Base-by-base conservation (phyloP, 2,113 vertebrate species). In the Eudyptes chrysolophus region DNA sequence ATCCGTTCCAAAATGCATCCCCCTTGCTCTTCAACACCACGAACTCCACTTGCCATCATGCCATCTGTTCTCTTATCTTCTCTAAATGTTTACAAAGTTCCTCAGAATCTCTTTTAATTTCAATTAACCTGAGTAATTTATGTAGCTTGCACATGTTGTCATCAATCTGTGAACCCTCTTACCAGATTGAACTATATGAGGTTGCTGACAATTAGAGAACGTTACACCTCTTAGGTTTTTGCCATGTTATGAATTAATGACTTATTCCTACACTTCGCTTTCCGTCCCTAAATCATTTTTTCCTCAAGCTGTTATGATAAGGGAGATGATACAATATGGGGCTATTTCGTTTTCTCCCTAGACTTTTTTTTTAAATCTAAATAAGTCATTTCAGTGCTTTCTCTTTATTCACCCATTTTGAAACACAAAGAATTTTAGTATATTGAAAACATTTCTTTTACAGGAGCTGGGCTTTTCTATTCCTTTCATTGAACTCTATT, bases 61-160 rank as follows among this genome's bases (percentile, higher is more conserved):
- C 97, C 97, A 96, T 96, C 97, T 97, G 97, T 91, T 94, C 87
- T 81, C 55, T 61, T 76, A 71, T 94, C 93, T 94, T 80, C 77
- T 78, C 57, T 96, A 97, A 94, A 97, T 94, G 92, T 91, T 91
- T 82, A 84, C 7, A 84, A 60, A 96, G 92, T 96, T 95, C 69
- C 32, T 84, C 32, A 68, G 93, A 96, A 96, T 91, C 96, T 96
- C 96, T 96, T 96, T 96, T 94, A 93, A 58, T 95, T 95, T 97
- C 94, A 97, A 95, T 97, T 96, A 96, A 96, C 97, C 89, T 95
- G 96, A 97, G 97, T 96, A 96, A 96, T 82, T 96, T 93, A 89
- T 87, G 77, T 93, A 89, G 89, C 74, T 86, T 91, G 89, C 89
- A 93, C 77, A 95, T 91, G 93, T 78, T 96, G 91, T 70, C 57